Conservation (phyloP, 2,888 invertebrate species). For the Aromia moschata region DNA sequence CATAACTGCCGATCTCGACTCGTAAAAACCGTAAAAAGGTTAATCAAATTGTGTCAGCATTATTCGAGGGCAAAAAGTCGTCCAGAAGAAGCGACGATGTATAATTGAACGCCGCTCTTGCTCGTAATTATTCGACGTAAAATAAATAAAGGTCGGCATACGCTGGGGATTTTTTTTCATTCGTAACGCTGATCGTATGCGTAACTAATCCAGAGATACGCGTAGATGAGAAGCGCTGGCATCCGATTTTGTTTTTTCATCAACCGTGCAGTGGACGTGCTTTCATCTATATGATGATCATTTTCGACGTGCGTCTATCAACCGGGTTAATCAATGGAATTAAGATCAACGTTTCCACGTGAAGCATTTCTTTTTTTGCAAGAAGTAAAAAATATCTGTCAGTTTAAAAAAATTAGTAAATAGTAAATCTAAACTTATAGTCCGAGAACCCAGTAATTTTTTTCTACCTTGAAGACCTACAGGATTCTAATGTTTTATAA, state of each 20-base stretch:
- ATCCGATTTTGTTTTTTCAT: slow-evolving; percentile 6
- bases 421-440: no score
- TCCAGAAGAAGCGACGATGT: not conserved
- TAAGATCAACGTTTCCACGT: not conserved
- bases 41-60: slow-evolving; percentile 22
- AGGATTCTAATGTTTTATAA: no score
- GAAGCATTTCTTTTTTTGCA: not conserved
- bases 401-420: no score
- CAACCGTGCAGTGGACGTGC: not conserved
- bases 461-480: no score
- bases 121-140: slow-evolving; percentile 17
- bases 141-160: slow-evolving; percentile 20
- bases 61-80: slow-evolving; percentile 13
- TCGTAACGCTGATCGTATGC: not conserved
- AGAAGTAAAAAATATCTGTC: not conserved
- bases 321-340: not conserved
- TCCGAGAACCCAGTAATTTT: no score
- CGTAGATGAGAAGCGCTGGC: not conserved
- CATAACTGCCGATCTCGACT: slow-evolving; percentile 2
- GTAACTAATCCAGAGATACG: slow-evolving; percentile 18
- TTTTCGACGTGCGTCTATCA: not conserved
- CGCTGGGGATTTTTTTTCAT: slow-evolving; percentile 5
- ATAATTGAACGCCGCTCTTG: slow-evolving; percentile 15
- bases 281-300: not conserved
- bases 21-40: slow-evolving; percentile 14